Evolutionary conservation across 2,113 vertebrate species (phyloP).

Genomic region (Entosphenus tridentatus): DNA sequence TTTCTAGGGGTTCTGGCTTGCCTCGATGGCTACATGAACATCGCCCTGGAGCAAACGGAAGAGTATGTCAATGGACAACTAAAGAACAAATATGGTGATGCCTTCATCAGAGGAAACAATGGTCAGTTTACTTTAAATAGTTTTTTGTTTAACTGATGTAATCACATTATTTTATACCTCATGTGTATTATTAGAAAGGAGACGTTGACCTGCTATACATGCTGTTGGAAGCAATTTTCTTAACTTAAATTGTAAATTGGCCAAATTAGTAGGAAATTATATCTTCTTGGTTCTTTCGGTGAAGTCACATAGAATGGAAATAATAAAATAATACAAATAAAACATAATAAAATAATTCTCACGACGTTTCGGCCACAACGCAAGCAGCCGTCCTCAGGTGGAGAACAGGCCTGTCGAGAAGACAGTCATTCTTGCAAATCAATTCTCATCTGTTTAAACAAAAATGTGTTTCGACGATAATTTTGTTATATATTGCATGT

Average conservation of each 20-base stretch:
- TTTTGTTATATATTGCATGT: constrained; percentile 16
- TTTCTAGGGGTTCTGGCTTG: constrained; percentile 71
- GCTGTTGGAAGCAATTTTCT: background rate
- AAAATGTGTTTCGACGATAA: constrained; percentile 3
- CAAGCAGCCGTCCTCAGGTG: too few species aligned
- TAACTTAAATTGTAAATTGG: too few species aligned
- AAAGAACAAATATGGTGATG: constrained; percentile 97
- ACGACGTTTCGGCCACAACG: too few species aligned
- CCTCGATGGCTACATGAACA: constrained; percentile 97
- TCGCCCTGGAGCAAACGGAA: constrained; percentile 91
- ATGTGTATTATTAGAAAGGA: too few species aligned
- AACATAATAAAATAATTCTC: too few species aligned
- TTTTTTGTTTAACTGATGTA: background rate
- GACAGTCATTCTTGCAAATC: background rate
- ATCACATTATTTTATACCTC: background rate
- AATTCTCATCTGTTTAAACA: background rate
- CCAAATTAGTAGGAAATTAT: too few species aligned
- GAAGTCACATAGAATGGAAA: too few species aligned
- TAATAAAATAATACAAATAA: too few species aligned
- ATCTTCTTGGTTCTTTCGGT: too few species aligned
- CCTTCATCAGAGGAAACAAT: constrained; percentile 91
- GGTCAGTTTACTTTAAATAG: constrained; percentile 25
- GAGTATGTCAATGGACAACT: constrained; percentile 95
- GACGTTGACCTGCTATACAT: background rate
- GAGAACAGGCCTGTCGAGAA: too few species aligned